Evolutionary conservation across 2,113 vertebrate genomes (phyloP).

Genomic region (Campylorhamphus procurvoides): DNA sequence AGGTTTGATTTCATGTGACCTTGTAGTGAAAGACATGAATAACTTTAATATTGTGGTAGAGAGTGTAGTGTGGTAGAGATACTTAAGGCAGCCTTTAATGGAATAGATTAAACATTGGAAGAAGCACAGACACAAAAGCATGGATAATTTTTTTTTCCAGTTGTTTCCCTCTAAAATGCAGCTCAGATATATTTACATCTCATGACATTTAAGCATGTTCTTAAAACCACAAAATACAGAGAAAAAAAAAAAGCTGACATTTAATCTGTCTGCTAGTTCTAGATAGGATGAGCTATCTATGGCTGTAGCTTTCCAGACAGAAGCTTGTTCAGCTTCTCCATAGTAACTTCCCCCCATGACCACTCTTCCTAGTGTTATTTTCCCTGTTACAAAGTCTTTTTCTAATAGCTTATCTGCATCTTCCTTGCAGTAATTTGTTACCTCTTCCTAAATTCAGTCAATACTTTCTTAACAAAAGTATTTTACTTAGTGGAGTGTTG

Average conservation of each 20-base stretch:
- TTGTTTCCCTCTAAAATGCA: neutral
- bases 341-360: neutral
- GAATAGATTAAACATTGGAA: neutral
- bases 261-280: neutral
- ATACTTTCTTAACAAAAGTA: neutral
- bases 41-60: neutral
- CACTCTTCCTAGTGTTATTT: neutral
- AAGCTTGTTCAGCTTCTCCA: neutral
- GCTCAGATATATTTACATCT: neutral
- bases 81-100: neutral
- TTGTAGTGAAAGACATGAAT: neutral
- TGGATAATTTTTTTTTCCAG: neutral
- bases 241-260: neutral
- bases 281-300: neutral
- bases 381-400: neutral
- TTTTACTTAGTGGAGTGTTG: neutral
- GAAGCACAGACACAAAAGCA: neutral
- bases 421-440: neutral
- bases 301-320: neutral
- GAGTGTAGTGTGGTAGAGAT: neutral
- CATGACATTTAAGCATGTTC: neutral
- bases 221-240: neutral
- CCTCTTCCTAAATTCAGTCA: neutral
- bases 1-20: neutral
- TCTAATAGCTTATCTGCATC: neutral